A percentile compares a stretch with the other conserved stretches of the same genome.
These are phyloP conservation scores for Oxyteleia sp. DNA, from an alignment of 2,888 invertebrate species.

Conservation along the genomic window DNA sequence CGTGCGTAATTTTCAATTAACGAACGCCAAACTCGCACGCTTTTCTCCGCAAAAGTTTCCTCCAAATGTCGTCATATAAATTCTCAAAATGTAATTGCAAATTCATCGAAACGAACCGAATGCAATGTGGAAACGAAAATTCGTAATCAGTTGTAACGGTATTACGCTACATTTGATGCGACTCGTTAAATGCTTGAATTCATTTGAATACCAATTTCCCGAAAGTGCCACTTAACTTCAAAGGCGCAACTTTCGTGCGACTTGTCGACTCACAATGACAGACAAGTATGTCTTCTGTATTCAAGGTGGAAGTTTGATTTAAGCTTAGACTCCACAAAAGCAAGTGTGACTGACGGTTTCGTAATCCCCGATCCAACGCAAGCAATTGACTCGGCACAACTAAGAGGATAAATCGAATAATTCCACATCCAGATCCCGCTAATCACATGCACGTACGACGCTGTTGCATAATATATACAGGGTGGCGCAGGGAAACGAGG, in stretches of 20 bases:
- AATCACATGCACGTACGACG: slow-evolving; percentile 66
- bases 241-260: slow-evolving; percentile 25
- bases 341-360: slow-evolving; percentile 56
- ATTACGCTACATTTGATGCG: slow-evolving; percentile 4
- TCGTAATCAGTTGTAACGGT: not conserved
- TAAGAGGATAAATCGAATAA: slow-evolving; percentile 71
- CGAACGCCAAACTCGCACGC: not conserved
- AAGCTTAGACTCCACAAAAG: slow-evolving; percentile 40
- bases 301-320: slow-evolving; percentile 53
- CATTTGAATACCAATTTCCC: slow-evolving; percentile 34
- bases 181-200: slow-evolving; percentile 31
- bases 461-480: slow-evolving; percentile 34
- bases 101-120: not conserved
- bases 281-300: slow-evolving; percentile 33
- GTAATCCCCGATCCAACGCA: slow-evolving; percentile 39
- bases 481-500: no score
- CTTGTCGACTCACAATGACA: slow-evolving; percentile 44
- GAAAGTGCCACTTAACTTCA: slow-evolving; percentile 36
- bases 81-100: not conserved
- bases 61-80: no score
- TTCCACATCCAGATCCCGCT: slow-evolving; percentile 64
- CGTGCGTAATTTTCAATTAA: not conserved
- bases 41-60: no score
- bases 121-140: not conserved
- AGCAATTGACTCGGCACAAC: slow-evolving; percentile 33